phyloP scores from a whole-genome alignment of 2,888 invertebrate species.

The Prenolepis imparis region DNA sequence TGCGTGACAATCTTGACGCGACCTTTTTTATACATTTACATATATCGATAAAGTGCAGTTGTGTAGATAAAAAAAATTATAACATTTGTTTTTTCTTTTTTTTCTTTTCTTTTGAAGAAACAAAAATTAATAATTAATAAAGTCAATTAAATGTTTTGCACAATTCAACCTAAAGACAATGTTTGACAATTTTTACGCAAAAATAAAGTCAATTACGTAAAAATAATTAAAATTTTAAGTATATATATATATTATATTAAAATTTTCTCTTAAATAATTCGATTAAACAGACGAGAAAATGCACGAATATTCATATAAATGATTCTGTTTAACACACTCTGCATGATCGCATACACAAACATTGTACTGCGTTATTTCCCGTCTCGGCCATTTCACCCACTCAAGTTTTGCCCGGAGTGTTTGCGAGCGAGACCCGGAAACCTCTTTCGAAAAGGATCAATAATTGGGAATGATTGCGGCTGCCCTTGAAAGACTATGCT shows the following conservation, averaged over 20 bases:
- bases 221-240: background rate
- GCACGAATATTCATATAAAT: background rate
- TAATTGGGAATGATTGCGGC: slow-evolving; percentile 80
- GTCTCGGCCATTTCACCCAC: slow-evolving; percentile 70
- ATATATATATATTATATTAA: background rate
- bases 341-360: background rate
- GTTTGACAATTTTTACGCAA: background rate
- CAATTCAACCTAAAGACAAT: background rate
- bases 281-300: background rate
- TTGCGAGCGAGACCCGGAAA: slow-evolving; percentile 76
- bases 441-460: slow-evolving; percentile 81
- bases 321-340: background rate
- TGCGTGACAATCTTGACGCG: slow-evolving; percentile 22
- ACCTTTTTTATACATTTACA: slow-evolving; percentile 25
- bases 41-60: background rate
- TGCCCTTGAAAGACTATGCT: slow-evolving; percentile 80
- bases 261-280: background rate
- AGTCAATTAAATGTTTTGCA: background rate
- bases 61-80: background rate
- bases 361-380: slow-evolving; percentile 41
- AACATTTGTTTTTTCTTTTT: background rate
- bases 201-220: background rate
- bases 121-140: background rate
- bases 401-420: slow-evolving; percentile 78
- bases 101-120: background rate